Percentiles rank a stretch among this genome's conserved stretches.
phyloP scores from a whole-genome alignment of 1,140 invertebrate genomes.

The Pseudomyrmex cubaensis region DNA sequence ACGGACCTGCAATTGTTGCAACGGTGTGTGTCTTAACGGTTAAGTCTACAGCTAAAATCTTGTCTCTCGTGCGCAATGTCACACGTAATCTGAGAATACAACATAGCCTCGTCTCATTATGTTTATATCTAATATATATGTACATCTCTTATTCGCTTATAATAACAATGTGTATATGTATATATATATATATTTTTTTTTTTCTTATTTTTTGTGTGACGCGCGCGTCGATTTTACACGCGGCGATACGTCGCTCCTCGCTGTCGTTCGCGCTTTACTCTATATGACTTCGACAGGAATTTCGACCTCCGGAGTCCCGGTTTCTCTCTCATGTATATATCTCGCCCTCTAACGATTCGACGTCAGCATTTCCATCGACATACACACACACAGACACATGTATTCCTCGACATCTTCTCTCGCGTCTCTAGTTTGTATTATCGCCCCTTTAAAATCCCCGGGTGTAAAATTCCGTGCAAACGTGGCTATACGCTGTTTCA shows the following conservation, averaged over 20 bases:
- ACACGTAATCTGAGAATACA: slow-evolving; percentile 57
- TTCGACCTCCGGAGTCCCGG: not conserved
- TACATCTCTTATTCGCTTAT: slow-evolving; percentile 9
- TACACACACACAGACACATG: not conserved
- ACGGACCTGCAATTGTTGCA: slow-evolving; percentile 51
- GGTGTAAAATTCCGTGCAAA: slow-evolving; percentile 33
- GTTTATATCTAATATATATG: slow-evolving; percentile 39
- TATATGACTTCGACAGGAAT: not conserved
- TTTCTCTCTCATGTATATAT: too few relatives aligned
- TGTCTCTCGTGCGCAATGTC: slow-evolving; percentile 37
- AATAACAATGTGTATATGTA: slow-evolving; percentile 17
- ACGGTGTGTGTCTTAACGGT: slow-evolving; percentile 57
- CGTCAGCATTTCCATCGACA: slow-evolving; percentile 24
- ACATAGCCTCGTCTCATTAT: slow-evolving; percentile 45
- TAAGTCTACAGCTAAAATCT: slow-evolving; percentile 47
- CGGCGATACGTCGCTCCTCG: not conserved
- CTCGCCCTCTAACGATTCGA: not conserved
- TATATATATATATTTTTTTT: slow-evolving; percentile 17
- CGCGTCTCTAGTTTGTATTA: slow-evolving; percentile 5
- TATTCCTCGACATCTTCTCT: not conserved
- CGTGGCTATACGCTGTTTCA: slow-evolving; percentile 21
- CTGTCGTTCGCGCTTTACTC: too few relatives aligned
- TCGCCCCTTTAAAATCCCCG: not conserved
- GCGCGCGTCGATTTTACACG: not conserved
- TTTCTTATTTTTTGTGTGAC: slow-evolving; percentile 13